A percentile compares a stretch with the other conserved stretches of the same genome.
Conservation (phyloP, 2,888 invertebrate genomes). For the Brachynemurus nebulosus region DNA sequence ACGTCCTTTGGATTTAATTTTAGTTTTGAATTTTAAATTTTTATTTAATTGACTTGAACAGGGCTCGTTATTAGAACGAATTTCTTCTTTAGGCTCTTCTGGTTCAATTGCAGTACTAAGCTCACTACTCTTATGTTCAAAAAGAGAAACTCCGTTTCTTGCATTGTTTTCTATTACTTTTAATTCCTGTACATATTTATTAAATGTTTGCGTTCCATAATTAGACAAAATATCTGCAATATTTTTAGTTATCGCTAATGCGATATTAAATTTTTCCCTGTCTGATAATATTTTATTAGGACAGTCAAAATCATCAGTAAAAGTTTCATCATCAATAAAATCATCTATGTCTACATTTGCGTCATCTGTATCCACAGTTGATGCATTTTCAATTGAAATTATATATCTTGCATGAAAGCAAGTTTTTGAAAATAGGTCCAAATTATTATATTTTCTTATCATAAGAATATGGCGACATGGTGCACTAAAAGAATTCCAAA, state of each 20-base stretch:
- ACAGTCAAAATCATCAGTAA: conserved; percentile 10
- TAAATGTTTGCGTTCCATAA: conserved; percentile 12
- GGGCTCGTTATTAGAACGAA: background rate
- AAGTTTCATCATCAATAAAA: conserved; percentile 7
- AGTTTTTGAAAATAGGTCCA: conserved; percentile 11
- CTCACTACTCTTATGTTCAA: conserved; percentile 7
- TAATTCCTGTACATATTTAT: conserved; percentile 9
- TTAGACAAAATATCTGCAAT: conserved; percentile 16
- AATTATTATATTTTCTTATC: conserved; percentile 12
- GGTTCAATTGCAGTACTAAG: conserved; percentile 5
- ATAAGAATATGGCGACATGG: conserved; percentile 7
- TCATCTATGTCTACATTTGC: conserved; percentile 9
- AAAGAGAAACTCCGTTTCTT: conserved; percentile 9
- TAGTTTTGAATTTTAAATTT: conserved; percentile 10
- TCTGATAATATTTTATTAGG: conserved; percentile 12
- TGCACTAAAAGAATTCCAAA: conserved; percentile 11
- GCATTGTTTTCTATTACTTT: conserved; percentile 13
- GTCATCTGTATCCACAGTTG: background rate
- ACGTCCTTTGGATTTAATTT: conserved; percentile 6
- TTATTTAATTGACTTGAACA: background rate
- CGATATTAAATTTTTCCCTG: conserved; percentile 11
- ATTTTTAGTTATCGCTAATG: conserved; percentile 12
- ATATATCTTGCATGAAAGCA: conserved; percentile 8
- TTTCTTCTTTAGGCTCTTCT: conserved; percentile 6
- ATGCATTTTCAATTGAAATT: conserved; percentile 8